These are phyloP conservation scores for Pediacus dermestoides DNA, from an alignment of 2,888 invertebrate genomes.

Conservation along the genomic window DNA sequence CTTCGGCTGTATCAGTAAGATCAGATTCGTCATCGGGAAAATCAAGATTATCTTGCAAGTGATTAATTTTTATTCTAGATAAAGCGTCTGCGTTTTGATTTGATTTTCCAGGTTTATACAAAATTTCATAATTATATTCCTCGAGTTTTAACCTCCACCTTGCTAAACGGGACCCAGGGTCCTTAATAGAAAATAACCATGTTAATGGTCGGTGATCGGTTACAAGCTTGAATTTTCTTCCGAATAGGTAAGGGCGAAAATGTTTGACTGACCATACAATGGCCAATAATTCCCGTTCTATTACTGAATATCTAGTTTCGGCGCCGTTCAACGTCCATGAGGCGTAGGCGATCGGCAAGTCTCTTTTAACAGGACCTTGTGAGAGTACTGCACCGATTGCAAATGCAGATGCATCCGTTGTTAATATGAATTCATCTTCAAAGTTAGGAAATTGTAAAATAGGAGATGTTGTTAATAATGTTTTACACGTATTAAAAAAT, in stretches of 20 bases:
- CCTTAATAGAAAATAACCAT: too few species aligned
- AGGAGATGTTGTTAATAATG: conserved; percentile 1
- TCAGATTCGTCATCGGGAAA: too few species aligned
- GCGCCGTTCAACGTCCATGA: conserved; percentile 18
- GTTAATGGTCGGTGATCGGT: conserved; percentile 41
- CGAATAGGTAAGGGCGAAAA: conserved; percentile 35
- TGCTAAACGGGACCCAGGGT: too few species aligned
- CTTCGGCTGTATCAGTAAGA: too few species aligned
- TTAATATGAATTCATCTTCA: conserved; percentile 5
- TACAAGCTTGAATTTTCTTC: conserved; percentile 31
- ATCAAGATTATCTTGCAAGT: too few species aligned
- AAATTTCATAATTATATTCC: conserved; percentile 39
- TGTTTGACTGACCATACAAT: conserved; percentile 19
- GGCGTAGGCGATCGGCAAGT: conserved; percentile 1
- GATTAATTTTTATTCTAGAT: too few species aligned
- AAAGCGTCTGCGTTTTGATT: conserved; percentile 37
- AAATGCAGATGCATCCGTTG: conserved; percentile 3
- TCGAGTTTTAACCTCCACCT: conserved; percentile 33
- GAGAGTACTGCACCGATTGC: conserved; percentile 9
- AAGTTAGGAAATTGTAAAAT: conserved; percentile 8
- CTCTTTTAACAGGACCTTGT: conserved; percentile 3
- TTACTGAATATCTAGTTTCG: conserved; percentile 37
- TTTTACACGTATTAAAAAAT: neutral
- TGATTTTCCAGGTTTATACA: conserved; percentile 33
- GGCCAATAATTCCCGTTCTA: conserved; percentile 37